Conservation (phyloP, 1,140 invertebrate genomes). For the Lycorma delicatula region DNA sequence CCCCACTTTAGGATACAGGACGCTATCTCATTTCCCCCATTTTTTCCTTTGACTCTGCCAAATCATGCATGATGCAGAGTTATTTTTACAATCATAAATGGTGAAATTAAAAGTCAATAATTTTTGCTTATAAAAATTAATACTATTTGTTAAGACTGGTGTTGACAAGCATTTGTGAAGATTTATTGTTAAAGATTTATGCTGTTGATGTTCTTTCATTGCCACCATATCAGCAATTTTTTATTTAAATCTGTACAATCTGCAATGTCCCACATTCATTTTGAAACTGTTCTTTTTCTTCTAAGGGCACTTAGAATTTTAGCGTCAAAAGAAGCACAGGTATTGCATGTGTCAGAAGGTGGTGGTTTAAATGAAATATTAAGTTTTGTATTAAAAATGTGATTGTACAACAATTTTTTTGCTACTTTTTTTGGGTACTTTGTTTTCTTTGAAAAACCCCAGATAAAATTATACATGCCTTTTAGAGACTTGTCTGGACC, state of each 20-base stretch:
- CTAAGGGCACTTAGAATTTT: neutral
- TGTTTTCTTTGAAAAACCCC: too few relatives aligned
- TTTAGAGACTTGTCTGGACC: too few relatives aligned
- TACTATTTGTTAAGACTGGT: neutral
- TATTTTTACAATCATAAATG: neutral
- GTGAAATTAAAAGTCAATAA: neutral
- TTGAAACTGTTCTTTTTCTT: neutral
- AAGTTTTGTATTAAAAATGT: slow-evolving; percentile 11
- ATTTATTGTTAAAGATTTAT: neutral
- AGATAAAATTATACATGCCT: too few relatives aligned
- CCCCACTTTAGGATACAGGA: neutral
- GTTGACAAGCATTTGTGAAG: neutral
- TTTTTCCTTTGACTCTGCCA: neutral
- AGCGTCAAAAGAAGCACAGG: neutral
- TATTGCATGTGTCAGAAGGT: slow-evolving; percentile 1
- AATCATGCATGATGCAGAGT: neutral
- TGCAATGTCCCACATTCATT: neutral
- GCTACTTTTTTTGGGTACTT: too few relatives aligned
- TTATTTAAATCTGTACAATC: neutral
- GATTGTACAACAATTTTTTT: too few relatives aligned
- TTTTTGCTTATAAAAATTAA: neutral
- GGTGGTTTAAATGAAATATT: slow-evolving; percentile 13
- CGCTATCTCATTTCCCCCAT: neutral
- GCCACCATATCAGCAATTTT: neutral
- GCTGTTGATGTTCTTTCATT: neutral